Conservation (phyloP, 2,888 invertebrate species). For the Pegoplata infirma region DNA sequence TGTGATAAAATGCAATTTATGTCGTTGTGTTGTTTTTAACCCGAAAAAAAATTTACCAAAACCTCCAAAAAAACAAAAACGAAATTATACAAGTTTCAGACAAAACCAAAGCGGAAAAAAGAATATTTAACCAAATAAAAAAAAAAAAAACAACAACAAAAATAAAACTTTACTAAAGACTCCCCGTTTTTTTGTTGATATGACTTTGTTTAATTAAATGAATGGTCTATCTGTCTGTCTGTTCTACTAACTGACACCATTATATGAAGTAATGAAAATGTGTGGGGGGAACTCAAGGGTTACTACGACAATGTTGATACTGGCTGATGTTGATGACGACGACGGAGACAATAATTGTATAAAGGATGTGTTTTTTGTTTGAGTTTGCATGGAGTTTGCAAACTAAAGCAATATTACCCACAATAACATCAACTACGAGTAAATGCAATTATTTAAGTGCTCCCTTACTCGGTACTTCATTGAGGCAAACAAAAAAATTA, state of each 20-base stretch:
- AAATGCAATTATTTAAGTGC: slow-evolving; percentile 63
- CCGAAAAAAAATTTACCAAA: slow-evolving; percentile 16
- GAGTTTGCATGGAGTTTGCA: background rate
- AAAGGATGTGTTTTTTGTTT: slow-evolving; percentile 28
- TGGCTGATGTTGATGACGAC: slow-evolving; percentile 26
- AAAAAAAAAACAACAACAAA: background rate
- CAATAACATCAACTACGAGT: slow-evolving; percentile 57
- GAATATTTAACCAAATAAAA: slow-evolving; percentile 49
- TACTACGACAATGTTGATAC: slow-evolving; percentile 4
- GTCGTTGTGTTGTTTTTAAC: slow-evolving; percentile 38
- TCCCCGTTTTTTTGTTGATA: slow-evolving; percentile 26
- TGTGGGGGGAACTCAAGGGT: slow-evolving; percentile 34
- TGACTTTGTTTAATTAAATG: slow-evolving; percentile 40
- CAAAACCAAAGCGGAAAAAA: slow-evolving; percentile 43
- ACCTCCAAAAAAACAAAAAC: background rate
- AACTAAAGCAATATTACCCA: slow-evolving; percentile 48
- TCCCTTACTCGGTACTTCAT: slow-evolving; percentile 42
- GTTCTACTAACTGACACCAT: slow-evolving; percentile 1
- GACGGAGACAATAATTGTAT: slow-evolving; percentile 48
- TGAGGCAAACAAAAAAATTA: slow-evolving; percentile 28
- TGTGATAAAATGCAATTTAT: slow-evolving; percentile 39
- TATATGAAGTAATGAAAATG: slow-evolving; percentile 21
- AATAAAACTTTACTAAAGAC: background rate
- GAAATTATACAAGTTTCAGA: slow-evolving; percentile 24
- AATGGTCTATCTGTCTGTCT: slow-evolving; percentile 30